Evolutionary conservation across 2,888 invertebrate species (phyloP).

Genomic region (Fabriciana adippe): DNA sequence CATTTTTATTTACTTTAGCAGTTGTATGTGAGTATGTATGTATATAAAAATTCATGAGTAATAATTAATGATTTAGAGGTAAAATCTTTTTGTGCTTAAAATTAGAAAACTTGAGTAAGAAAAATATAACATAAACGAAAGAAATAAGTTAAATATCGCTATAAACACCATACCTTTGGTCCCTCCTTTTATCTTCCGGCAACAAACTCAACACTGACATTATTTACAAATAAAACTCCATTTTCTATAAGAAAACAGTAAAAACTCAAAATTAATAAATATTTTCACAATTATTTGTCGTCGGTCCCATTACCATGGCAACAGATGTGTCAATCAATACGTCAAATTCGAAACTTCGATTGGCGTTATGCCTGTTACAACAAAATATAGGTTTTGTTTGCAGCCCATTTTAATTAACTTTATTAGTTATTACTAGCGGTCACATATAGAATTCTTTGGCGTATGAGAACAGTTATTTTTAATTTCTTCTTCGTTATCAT

Average conservation of each 20-base stretch:
- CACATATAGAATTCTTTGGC: no score
- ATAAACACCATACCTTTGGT: slow-evolving; percentile 52
- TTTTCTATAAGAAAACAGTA: slow-evolving; percentile 52
- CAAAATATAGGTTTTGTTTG: no score
- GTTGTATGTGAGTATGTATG: no score
- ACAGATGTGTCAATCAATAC: slow-evolving; percentile 50
- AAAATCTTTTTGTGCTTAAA: background rate
- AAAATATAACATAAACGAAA: background rate
- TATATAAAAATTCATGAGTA: no score
- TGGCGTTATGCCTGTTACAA: background rate
- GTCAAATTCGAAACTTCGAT: slow-evolving; percentile 4
- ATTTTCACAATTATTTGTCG: slow-evolving; percentile 49
- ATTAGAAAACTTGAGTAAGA: background rate
- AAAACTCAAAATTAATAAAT: slow-evolving; percentile 45
- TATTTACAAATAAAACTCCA: slow-evolving; percentile 50
- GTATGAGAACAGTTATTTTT: no score
- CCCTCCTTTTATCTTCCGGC: slow-evolving; percentile 75
- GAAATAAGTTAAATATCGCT: background rate
- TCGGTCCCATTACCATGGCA: slow-evolving; percentile 57
- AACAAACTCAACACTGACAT: slow-evolving; percentile 79
- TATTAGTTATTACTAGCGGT: no score
- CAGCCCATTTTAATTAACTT: no score
- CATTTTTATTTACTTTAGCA: no score
- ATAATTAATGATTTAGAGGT: background rate
- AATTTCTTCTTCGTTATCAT: no score